These are phyloP conservation scores for Cylindroiulus punctatus DNA, from an alignment of 2,888 invertebrate genomes.

Conservation along the genomic window DNA sequence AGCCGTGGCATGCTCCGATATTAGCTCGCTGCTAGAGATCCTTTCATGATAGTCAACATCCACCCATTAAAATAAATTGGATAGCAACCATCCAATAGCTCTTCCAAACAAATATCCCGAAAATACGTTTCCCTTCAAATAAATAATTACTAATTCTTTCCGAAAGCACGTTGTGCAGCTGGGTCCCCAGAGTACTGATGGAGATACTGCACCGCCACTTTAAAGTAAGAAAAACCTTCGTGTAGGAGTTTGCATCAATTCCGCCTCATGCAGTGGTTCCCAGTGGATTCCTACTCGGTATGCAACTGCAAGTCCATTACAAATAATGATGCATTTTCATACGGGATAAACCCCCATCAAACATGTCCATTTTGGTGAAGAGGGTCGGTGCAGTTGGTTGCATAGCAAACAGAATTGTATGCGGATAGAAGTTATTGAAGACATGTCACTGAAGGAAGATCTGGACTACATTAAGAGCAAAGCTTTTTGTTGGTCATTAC, in stretches of 20 bases:
- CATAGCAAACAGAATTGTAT: no score
- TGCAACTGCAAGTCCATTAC: conserved; percentile 14
- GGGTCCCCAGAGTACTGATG: not conserved
- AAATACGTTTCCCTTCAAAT: not conserved
- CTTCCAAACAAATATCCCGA: not conserved
- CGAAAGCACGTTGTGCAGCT: conserved; percentile 17
- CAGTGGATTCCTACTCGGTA: not conserved
- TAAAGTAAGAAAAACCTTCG: not conserved
- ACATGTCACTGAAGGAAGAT: no score
- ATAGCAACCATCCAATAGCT: not conserved
- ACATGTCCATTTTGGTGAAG: not conserved
- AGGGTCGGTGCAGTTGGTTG: no score
- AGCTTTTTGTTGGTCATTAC: no score
- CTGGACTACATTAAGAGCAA: no score
- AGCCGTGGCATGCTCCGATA: not conserved
- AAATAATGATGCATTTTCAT: not conserved
- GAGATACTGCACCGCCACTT: not conserved
- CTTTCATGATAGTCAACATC: not conserved
- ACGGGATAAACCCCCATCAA: not conserved
- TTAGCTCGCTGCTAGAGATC: not conserved
- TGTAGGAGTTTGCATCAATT: not conserved
- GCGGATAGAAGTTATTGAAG: no score
- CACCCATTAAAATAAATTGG: conserved; percentile 4
- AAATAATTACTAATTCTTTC: conserved; percentile 8
- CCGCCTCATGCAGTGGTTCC: not conserved